Base-by-base conservation (phyloP, 2,888 invertebrate species). In the Gastrophysa polygoni region DNA sequence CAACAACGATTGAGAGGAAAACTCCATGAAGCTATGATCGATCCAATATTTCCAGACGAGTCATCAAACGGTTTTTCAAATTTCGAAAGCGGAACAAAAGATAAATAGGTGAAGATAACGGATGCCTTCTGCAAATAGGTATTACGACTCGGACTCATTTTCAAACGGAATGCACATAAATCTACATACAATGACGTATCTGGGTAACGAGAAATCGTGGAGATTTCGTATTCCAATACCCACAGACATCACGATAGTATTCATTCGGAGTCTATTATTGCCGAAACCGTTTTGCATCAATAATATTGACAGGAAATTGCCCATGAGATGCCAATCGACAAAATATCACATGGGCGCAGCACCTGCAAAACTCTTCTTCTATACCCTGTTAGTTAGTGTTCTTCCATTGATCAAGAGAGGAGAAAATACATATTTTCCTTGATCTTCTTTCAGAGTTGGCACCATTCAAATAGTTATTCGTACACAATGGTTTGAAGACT, bases 241-340 rank as follows among this genome's bases (percentile, higher is more conserved):
- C 51, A 57, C 51, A 43, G 54, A 63, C 59, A 63, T 62, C 57
- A 65, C 61, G 72, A 70, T 70, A 70, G 69, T 70, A 70, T 70
- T 68, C 70, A 71, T 69, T 62, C 66, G 14, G 38, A 7, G 38
- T 38, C 38, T 38, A 38, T 38, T 38, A 38, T 38, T 38, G n/a
- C 38, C 38, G 38, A 38, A 38, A 38, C 38, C 38, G 38, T 38
- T 38, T 38, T 38, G 38, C 38, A 38, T 38, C 38, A 11, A 38
- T 14, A 38, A 38, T 38, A 38, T 38, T 38, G 38, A 38, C 38
- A 38, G 38, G 38, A 38, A 38, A 38, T 38, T 14, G 14, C 38
- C 14, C n/a, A 11, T 11, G 6, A 38, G 38, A 38, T 38, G 38
- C 38, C 38, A 38, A 38, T 38, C 38, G 14, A 14, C 14, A 38